Evolutionary conservation across 2,797 vertebrate species (phyloP).

Genomic region (Argyrosomus regius): DNA sequence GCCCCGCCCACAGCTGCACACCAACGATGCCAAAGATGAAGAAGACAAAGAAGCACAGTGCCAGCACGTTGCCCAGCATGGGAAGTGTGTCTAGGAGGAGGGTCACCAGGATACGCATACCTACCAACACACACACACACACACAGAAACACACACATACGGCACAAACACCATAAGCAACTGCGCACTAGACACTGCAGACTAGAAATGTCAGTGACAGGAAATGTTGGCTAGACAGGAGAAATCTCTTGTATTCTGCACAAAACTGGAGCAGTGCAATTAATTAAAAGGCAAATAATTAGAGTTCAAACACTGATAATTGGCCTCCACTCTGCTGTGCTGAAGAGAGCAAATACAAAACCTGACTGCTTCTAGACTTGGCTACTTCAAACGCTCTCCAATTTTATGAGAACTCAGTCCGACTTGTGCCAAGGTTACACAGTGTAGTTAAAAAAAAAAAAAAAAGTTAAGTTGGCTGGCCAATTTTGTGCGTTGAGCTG

Average conservation of each 20-base stretch:
- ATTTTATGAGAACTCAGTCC: constrained; percentile 31
- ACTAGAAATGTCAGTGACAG: constrained; percentile 26
- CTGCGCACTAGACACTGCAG: neutral
- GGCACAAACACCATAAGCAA: constrained; percentile 36
- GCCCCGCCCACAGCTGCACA: constrained; percentile 96
- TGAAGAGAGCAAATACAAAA: constrained; percentile 35
- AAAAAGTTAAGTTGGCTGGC: constrained; percentile 20
- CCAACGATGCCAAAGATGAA: constrained; percentile 98
- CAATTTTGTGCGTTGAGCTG: constrained; percentile 26
- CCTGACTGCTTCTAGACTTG: constrained; percentile 28
- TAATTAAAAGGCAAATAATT: constrained; percentile 63
- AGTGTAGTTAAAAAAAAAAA: constrained; percentile 22
- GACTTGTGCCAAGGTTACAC: constrained; percentile 53
- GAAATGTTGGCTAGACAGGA: constrained; percentile 39
- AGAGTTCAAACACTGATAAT: constrained; percentile 59
- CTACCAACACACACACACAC: constrained; percentile 69
- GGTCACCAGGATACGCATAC: constrained; percentile 97
- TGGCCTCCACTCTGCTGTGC: constrained; percentile 42
- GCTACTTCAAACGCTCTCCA: constrained; percentile 43
- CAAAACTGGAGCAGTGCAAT: constrained; percentile 52
- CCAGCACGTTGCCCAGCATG: constrained; percentile 96
- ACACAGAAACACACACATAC: constrained; percentile 44
- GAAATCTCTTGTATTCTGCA: constrained; percentile 35
- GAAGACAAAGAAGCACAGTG: constrained; percentile 98
- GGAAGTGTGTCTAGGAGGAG: constrained; percentile 96